A percentile compares a stretch with the other conserved stretches of the same genome.
phyloP scores from a whole-genome alignment of 1,140 invertebrate species.

The Babylonia areolata region DNA sequence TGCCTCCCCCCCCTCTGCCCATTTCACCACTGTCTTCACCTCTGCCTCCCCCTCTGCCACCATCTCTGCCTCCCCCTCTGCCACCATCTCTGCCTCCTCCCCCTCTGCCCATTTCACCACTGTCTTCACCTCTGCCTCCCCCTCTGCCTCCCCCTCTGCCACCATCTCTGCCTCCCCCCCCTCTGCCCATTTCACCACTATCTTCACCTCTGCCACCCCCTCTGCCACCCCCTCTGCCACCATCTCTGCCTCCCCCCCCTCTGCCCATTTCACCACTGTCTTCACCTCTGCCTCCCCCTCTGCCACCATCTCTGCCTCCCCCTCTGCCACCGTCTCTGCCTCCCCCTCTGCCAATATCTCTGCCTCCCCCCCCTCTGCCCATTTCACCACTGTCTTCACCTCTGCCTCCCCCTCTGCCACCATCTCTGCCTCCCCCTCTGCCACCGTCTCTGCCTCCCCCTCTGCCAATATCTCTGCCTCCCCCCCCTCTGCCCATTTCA shows the following conservation, averaged over 20 bases:
- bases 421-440: neutral
- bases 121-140: no score
- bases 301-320: neutral
- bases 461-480: neutral
- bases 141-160: no score
- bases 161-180: no score
- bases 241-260: neutral
- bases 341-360: neutral
- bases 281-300: neutral
- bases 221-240: neutral
- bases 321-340: neutral
- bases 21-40: neutral
- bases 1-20: neutral
- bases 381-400: neutral
- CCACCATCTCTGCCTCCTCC: no score
- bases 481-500: neutral
- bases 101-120: no score
- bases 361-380: neutral
- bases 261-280: neutral
- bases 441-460: neutral
- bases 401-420: neutral
- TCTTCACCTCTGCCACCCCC: neutral
- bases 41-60: neutral
- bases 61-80: neutral
- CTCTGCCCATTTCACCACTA: neutral